These are phyloP conservation scores for Esox masquinongy DNA, from an alignment of 2,797 vertebrate genomes.

Conservation along the genomic window DNA sequence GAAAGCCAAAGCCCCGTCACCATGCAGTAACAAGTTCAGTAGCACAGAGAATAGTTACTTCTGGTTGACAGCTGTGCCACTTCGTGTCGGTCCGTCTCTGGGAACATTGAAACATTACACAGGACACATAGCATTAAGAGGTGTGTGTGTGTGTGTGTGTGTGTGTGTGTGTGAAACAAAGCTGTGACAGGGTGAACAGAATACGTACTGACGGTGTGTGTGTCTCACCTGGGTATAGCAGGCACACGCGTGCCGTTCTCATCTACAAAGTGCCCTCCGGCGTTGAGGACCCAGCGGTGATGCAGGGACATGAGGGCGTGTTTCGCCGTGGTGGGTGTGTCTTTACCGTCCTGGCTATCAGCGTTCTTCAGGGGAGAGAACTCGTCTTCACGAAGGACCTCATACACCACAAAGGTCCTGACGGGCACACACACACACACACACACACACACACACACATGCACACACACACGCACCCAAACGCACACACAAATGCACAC, in stretches of 20 bases:
- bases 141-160: not conserved
- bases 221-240: constrained; percentile 90
- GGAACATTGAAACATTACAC: constrained; percentile 70
- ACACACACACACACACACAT: constrained; percentile 68
- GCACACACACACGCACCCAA: constrained; percentile 62
- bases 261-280: constrained; percentile 91
- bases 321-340: constrained; percentile 92
- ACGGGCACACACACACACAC: constrained; percentile 11
- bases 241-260: constrained; percentile 90
- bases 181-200: constrained; percentile 11
- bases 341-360: constrained; percentile 93
- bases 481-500: not conserved
- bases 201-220: not conserved
- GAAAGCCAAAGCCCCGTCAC: constrained; percentile 83
- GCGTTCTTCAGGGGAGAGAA: constrained; percentile 97
- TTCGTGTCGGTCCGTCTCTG: constrained; percentile 82
- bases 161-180: constrained; percentile 32
- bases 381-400: constrained; percentile 93
- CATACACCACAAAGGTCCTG: constrained; percentile 92
- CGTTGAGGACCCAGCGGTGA: constrained; percentile 96
- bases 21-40: constrained; percentile 85
- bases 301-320: constrained; percentile 93
- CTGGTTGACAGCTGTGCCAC: constrained; percentile 81
- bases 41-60: constrained; percentile 89
- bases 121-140: constrained; percentile 5